phyloP scores from a whole-genome alignment of 2,888 invertebrate genomes.

The Desoria tigrina region DNA sequence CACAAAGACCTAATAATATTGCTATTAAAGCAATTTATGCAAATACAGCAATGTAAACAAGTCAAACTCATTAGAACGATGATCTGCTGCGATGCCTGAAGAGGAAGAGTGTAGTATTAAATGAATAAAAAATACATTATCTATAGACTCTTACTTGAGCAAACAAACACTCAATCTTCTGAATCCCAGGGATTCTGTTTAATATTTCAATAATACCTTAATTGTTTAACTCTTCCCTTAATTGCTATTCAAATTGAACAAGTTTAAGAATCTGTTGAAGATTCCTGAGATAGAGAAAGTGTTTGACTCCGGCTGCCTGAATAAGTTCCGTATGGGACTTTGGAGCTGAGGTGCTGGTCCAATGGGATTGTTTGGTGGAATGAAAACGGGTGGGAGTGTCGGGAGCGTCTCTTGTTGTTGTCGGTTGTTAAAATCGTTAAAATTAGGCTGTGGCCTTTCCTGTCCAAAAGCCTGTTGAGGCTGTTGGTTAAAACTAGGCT shows the following conservation, averaged over 20 bases:
- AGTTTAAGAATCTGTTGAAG: conserved; percentile 33
- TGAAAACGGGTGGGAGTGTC: conserved; percentile 35
- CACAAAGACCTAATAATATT: no score
- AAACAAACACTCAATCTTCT: no score
- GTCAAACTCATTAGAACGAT: no score
- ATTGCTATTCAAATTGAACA: conserved; percentile 37
- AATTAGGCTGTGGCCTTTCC: conserved; percentile 12
- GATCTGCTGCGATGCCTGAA: no score
- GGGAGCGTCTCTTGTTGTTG: conserved; percentile 29
- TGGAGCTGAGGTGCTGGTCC: conserved; percentile 33
- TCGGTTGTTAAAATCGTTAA: not conserved
- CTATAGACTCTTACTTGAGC: no score
- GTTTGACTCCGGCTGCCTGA: conserved; percentile 32
- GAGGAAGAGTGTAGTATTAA: no score
- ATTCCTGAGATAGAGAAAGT: conserved; percentile 30
- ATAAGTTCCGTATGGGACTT: conserved; percentile 36
- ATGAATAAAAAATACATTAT: no score
- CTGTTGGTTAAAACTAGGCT: conserved; percentile 5
- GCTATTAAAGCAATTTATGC: no score
- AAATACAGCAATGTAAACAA: no score
- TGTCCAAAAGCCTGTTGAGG: conserved; percentile 19
- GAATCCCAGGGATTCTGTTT: no score
- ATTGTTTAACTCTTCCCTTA: conserved; percentile 6
- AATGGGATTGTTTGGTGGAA: conserved; percentile 33
- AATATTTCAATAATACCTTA: no score